phyloP scores from a whole-genome alignment of 2,888 invertebrate genomes.

The Saturnia pavonia region DNA sequence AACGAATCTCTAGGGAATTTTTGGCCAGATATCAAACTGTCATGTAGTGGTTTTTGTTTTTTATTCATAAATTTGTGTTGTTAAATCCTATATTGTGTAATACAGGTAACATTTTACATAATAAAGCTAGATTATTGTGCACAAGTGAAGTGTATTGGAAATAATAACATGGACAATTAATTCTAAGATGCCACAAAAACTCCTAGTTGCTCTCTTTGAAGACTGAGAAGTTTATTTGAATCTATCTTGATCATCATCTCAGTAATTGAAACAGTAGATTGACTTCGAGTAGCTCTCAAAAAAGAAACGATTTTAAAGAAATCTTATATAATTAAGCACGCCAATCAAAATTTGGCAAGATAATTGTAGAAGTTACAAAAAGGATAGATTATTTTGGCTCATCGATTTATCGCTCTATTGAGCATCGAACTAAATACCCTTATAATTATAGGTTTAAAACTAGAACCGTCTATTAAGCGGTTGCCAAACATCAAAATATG shows the following conservation, averaged over 20 bases:
- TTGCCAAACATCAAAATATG: conserved; percentile 72
- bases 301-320: neutral
- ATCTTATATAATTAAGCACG: neutral
- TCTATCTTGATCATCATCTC: neutral
- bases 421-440: conserved; percentile 58
- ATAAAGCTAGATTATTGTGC: too few species aligned
- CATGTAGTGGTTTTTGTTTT: too few species aligned
- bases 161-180: too few species aligned
- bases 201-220: too few species aligned
- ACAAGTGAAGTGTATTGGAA: too few species aligned
- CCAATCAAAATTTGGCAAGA: neutral
- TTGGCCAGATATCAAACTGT: too few species aligned
- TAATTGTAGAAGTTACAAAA: neutral
- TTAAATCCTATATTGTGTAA: too few species aligned
- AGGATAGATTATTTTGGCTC: conserved; percentile 8
- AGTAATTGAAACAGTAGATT: neutral
- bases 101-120: too few species aligned
- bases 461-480: conserved; percentile 65
- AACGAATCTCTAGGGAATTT: too few species aligned
- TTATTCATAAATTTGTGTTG: too few species aligned
- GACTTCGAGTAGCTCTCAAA: neutral
- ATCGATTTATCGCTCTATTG: conserved; percentile 69
- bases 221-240: neutral
- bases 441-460: conserved; percentile 62
- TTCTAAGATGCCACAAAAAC: too few species aligned